These are phyloP conservation scores for Timema cristinae DNA, from an alignment of 2,888 invertebrate genomes.

Conservation along the genomic window DNA sequence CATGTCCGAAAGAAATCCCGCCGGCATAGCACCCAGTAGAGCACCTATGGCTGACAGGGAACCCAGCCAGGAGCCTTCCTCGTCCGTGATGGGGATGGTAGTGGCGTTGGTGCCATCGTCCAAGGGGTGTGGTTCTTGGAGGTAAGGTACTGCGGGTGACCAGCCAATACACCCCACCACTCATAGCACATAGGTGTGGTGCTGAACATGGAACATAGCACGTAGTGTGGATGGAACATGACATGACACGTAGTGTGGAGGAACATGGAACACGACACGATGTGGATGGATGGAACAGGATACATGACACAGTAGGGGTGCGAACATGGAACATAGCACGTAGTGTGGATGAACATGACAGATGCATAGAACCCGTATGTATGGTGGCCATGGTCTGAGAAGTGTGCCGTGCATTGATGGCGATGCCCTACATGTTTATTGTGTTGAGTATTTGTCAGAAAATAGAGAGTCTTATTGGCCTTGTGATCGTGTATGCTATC, in stretches of 20 bases:
- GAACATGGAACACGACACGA: too few relatives aligned
- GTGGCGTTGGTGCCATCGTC: constrained; percentile 17
- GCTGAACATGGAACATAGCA: constrained; percentile 10
- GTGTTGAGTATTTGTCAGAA: too few relatives aligned
- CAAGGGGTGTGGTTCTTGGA: constrained; percentile 27
- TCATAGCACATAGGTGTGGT: constrained; percentile 49
- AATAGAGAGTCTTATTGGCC: too few relatives aligned
- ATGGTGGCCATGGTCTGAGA: too few relatives aligned
- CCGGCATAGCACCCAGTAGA: constrained; percentile 63
- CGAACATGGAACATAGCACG: constrained; percentile 33
- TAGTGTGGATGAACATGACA: too few relatives aligned
- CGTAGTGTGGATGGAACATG: too few relatives aligned
- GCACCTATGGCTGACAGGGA: constrained; percentile 68
- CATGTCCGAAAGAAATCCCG: constrained; percentile 48
- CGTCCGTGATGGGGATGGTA: constrained; percentile 43
- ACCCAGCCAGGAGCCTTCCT: constrained; percentile 69
- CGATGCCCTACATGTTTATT: too few relatives aligned
- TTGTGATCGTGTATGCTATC: too few relatives aligned
- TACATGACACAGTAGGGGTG: too few relatives aligned
- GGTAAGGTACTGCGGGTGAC: constrained; percentile 33
- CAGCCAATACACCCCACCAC: constrained; percentile 34
- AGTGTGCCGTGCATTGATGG: too few relatives aligned
- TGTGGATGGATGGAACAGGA: too few relatives aligned
- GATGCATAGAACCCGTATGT: too few relatives aligned
- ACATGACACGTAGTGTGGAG: constrained; percentile 49